Conservation (phyloP, 2,888 invertebrate species). For the Pimpla rufipes region DNA sequence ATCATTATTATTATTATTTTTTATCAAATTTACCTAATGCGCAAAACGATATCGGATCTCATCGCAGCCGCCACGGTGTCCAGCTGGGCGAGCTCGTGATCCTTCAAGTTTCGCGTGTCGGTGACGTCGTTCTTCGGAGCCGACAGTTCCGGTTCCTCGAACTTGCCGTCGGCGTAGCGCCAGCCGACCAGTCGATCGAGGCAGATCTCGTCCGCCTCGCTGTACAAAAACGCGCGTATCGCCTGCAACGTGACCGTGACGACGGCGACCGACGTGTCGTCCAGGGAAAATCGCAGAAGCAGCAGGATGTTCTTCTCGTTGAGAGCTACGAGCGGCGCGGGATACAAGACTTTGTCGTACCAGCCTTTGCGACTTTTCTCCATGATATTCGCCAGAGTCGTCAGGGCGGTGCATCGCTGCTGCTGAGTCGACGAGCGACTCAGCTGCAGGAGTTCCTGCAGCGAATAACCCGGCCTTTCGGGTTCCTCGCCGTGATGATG, state of each 20-base stretch:
- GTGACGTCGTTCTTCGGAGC: constrained; percentile 82
- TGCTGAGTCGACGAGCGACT: constrained; percentile 92
- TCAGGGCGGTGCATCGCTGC: constrained; percentile 93
- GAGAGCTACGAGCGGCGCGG: constrained; percentile 88
- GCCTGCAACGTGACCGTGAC: constrained; percentile 92
- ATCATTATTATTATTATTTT: not conserved
- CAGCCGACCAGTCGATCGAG: constrained; percentile 89
- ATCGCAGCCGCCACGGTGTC: constrained; percentile 92
- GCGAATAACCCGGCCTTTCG: constrained; percentile 95
- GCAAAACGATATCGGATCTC: constrained; percentile 91
- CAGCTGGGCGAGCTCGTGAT: constrained; percentile 94
- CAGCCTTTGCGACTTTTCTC: constrained; percentile 91
- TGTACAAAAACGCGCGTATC: constrained; percentile 91
- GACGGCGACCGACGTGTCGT: constrained; percentile 92
- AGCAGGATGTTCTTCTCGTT: constrained; percentile 91
- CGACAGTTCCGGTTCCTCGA: constrained; percentile 80
- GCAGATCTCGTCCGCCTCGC: constrained; percentile 92
- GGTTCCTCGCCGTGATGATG: constrained; percentile 98
- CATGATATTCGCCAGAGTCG: constrained; percentile 92
- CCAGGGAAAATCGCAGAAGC: constrained; percentile 93
- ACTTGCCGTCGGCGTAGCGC: constrained; percentile 85
- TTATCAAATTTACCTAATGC: constrained; percentile 87
- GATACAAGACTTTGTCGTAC: constrained; percentile 91
- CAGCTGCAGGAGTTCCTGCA: constrained; percentile 94
- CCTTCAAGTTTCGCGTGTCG: constrained; percentile 91